Percentiles rank a stretch among this genome's conserved stretches.
Evolutionary conservation across 1,140 invertebrate genomes (phyloP).

Genomic region (Chlorops oryzae): DNA sequence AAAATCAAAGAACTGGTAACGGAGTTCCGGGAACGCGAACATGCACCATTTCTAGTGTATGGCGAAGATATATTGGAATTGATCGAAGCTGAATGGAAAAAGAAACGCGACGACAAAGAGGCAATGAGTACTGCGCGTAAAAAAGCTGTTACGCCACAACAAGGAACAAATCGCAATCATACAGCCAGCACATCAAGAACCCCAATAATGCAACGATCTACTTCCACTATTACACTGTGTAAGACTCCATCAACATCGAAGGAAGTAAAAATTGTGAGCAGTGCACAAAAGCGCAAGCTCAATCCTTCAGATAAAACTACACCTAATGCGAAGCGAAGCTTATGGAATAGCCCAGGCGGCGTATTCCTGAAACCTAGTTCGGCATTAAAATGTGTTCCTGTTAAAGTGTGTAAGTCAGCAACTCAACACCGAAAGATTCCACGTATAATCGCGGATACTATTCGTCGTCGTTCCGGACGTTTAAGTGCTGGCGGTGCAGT

Average conservation of each 20-base stretch:
- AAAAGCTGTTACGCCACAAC: conserved; percentile 20
- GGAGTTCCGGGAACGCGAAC: conserved; percentile 52
- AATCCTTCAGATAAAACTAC: conserved; percentile 5
- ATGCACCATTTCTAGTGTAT: conserved; percentile 53
- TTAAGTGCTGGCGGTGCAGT: conserved; percentile 19
- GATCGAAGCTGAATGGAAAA: conserved; percentile 54
- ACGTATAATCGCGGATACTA: conserved; percentile 27
- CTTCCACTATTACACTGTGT: conserved; percentile 30
- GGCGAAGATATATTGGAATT: conserved; percentile 55
- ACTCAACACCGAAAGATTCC: conserved; percentile 19
- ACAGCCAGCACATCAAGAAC: conserved; percentile 23
- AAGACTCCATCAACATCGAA: conserved; percentile 31
- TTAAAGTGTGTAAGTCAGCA: conserved; percentile 1
- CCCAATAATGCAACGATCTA: conserved; percentile 26
- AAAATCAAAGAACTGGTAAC: conserved; percentile 52
- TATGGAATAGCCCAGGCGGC: conserved; percentile 20
- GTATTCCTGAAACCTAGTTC: conserved; percentile 8
- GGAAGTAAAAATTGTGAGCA: background rate
- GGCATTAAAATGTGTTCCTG: conserved; percentile 1
- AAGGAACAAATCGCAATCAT: conserved; percentile 4
- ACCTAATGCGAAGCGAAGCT: conserved; percentile 30
- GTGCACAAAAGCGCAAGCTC: conserved; percentile 28
- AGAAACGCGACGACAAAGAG: conserved; percentile 47
- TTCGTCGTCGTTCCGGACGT: conserved; percentile 29
- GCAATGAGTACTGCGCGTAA: conserved; percentile 32